Evolutionary conservation across 2,113 vertebrate genomes (phyloP).

Genomic region (Pelobates fuscus): DNA sequence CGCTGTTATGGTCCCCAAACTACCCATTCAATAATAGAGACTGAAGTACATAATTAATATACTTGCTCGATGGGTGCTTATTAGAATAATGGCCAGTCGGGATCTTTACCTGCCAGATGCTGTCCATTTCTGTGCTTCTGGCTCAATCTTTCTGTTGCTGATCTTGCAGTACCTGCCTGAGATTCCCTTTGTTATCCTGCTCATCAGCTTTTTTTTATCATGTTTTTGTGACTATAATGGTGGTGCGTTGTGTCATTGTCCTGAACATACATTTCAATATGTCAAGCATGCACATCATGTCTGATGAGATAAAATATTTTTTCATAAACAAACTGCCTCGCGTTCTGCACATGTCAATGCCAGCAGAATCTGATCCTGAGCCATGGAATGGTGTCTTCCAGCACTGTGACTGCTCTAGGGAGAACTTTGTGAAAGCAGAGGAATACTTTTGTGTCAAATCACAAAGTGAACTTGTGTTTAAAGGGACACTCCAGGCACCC

Average conservation of each 20-base stretch:
- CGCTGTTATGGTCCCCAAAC: too few species aligned
- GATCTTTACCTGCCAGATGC: constrained; percentile 91
- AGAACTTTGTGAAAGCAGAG: constrained; percentile 91
- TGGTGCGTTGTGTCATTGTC: constrained; percentile 84
- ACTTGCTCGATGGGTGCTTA: constrained; percentile 91
- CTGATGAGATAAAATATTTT: constrained; percentile 85
- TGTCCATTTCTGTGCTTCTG: constrained; percentile 90
- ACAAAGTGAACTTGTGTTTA: constrained; percentile 97
- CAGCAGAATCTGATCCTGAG: constrained; percentile 54
- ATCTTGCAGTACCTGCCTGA: constrained; percentile 89
- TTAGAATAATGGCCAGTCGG: constrained; percentile 91
- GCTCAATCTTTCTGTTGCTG: constrained; percentile 93
- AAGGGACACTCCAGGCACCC: too few species aligned
- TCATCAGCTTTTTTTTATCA: constrained; percentile 94
- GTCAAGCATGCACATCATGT: constrained; percentile 91
- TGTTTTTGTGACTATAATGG: constrained; percentile 88
- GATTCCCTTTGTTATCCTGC: constrained; percentile 84
- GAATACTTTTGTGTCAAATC: constrained; percentile 95
- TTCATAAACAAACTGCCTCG: constrained; percentile 85
- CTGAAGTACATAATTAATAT: constrained; percentile 97
- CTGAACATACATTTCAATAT: constrained; percentile 95
- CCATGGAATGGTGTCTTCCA: constrained; percentile 66
- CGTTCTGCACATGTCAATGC: constrained; percentile 81
- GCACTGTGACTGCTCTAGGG: constrained; percentile 86
- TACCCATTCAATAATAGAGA: too few species aligned